Evolutionary conservation across 2,888 invertebrate species (phyloP), one percentile per base, ranked within the genome.

Genomic region (Habroteleia sp.): DNA sequence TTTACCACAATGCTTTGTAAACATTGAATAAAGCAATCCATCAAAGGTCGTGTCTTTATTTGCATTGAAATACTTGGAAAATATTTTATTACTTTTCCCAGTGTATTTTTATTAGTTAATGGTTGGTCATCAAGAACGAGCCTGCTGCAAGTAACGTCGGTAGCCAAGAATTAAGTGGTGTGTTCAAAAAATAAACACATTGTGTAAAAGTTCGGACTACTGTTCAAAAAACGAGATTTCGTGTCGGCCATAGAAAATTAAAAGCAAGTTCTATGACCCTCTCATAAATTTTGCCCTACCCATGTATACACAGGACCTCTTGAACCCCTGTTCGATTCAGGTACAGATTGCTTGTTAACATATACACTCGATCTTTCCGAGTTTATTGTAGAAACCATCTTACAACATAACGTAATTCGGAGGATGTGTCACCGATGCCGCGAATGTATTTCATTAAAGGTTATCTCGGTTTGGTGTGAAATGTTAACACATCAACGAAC

Each of bases 251-350:
- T 41, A 46, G 56, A 33, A 65, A 65, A 75, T 58, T 69, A 50
- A 65, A 65, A 65, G 46, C 65, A 48, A 29, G 44, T 56, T 65
- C 69, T 69, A 75, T 48, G 69, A 63, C 63, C 60, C 54, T 48
- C 13, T 69, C 74, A 71, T 75, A 71, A 71, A 75, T 75, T 60
- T 71, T 31, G 23, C 39, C 35, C 8, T 8, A 31, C 13, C 27
- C 33, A 13, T 48, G 60, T 42, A 33, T 44, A 39, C 41, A 50
- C 35, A 48, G 46, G 31, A 33, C 72, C 54, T 33, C 35, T 71
- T 35, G 58, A 44, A 42, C 33, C 65, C 52, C 46, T 44, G 33
- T 31, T 39, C 62, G 65, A 27, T 37, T 14, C 68, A 63, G 74
- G 74, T 74, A 69, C 58, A 11, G 56, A 58, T 69, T 44, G 52